A percentile compares a stretch with the other conserved stretches of the same genome.
phyloP scores from a whole-genome alignment of 2,113 vertebrate genomes.

The Chaetodon trifascialis region DNA sequence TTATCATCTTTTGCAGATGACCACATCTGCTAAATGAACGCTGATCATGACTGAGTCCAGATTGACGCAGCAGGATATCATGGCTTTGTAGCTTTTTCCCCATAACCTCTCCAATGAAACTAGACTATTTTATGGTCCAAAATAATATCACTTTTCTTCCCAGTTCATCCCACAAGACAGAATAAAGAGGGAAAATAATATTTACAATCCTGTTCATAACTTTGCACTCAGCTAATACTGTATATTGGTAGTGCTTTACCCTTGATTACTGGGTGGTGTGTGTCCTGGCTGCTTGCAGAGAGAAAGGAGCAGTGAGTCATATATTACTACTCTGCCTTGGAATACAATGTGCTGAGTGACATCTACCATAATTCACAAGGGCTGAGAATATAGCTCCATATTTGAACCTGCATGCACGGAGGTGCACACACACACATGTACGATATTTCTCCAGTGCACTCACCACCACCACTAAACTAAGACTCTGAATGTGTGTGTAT shows the following conservation, averaged over 20 bases:
- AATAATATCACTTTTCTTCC: not conserved
- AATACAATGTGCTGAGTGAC: conserved; percentile 56
- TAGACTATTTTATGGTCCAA: conserved; percentile 1
- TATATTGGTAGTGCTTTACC: conserved; percentile 26
- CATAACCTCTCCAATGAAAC: not conserved
- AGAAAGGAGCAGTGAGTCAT: conserved; percentile 37
- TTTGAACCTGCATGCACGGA: not conserved
- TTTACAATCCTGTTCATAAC: conserved; percentile 24
- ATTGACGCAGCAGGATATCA: conserved; percentile 21
- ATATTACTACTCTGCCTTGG: conserved; percentile 38
- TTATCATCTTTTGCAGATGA: not conserved
- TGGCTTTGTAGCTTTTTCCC: not conserved
- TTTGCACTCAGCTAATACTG: conserved; percentile 15
- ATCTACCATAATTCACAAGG: conserved; percentile 46
- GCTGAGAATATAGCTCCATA: conserved; percentile 20
- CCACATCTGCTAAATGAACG: conserved; percentile 11
- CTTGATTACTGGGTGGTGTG: conserved; percentile 36
- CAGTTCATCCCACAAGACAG: not conserved
- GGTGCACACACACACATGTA: too few species aligned
- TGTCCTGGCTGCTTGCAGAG: conserved; percentile 15
- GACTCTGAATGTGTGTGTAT: not conserved
- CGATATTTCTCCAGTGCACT: not conserved
- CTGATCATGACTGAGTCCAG: conserved; percentile 31
- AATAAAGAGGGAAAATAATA: conserved; percentile 17
- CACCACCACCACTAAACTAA: not conserved